Evolutionary conservation across 2,888 invertebrate species (phyloP).

Genomic region (Sipha maydis): DNA sequence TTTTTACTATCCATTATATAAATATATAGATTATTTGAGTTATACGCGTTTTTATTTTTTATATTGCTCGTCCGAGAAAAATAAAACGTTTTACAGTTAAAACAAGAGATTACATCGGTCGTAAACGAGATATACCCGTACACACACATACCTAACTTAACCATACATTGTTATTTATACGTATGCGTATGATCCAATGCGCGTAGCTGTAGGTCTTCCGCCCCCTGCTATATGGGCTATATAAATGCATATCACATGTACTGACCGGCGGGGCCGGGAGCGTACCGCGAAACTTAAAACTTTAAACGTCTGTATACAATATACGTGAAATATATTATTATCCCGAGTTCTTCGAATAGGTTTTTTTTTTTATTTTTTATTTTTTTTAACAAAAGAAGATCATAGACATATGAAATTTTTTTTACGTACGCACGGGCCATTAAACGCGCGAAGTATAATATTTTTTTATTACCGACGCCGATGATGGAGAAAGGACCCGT

Average conservation of each 20-base stretch:
- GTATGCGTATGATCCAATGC: too few relatives aligned
- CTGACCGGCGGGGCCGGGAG: constrained; percentile 1
- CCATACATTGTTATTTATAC: background rate
- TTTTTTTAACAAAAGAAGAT: background rate
- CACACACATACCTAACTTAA: background rate
- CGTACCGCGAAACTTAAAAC: background rate
- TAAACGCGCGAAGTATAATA: background rate
- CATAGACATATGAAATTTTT: background rate
- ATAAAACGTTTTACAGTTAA: constrained; percentile 38
- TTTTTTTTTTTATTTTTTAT: background rate
- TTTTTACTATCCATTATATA: background rate
- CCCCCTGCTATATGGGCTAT: background rate
- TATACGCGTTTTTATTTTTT: constrained; percentile 11
- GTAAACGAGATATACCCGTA: constrained; percentile 6
- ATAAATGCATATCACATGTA: too few relatives aligned
- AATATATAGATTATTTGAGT: background rate
- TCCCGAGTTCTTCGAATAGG: background rate
- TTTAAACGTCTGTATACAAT: background rate
- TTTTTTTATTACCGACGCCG: background rate
- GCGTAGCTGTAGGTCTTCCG: background rate
- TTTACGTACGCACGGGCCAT: background rate
- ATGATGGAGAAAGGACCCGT: background rate
- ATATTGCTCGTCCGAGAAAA: background rate
- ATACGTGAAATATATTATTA: background rate
- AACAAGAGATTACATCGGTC: constrained; percentile 47